Evolutionary conservation across 2,888 invertebrate species (phyloP), one percentile per base, ranked within the genome.

Genomic region (Drosophila melanocephala): DNA sequence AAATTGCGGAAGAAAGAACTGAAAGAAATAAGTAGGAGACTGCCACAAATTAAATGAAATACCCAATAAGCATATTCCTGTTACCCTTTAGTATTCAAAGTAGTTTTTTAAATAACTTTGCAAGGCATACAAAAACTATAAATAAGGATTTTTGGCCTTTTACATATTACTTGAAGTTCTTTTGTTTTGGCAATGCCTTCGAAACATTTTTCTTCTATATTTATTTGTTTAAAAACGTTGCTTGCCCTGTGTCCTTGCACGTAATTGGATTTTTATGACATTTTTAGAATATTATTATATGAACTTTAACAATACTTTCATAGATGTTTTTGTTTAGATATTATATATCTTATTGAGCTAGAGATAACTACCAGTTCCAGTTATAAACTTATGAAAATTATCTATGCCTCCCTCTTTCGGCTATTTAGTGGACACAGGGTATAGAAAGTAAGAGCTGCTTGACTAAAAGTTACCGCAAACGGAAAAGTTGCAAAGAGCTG

Each of bases 401-500:
- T 22, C 12, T 12, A 56, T 26, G 14, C 53, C 6, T 5, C n/a
- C 32, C 14, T 16, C 7, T 12, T 30, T 26, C 16, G 6, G 26
- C 1, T 5, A 26, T 37, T 3, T 14, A 5, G 10, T 42, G 16
- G 19, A 28, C 42, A 35, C 51, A 58, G 57, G 52, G 57, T 37
- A 71, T 26, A 0, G 16, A 67, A 77, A 59, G 59, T 57, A 68
- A 65, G 58, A 69, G 65, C 59, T 72, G 60, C 72, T 77, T 62
- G 62, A 63, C 66, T 37, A 30, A 66, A 79, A 80, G 69, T 75
- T 75, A 55, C 73, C 84, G 68, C 79, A 81, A 78, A 50, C 64
- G 79, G 58, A 32, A 87, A 86, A 87, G 84, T 83, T 87, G 67
- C 67, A 50, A 47, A 53, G 62, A 77, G 87, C 73, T 78, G 72